A percentile compares a stretch with the other conserved stretches of the same genome.
phyloP scores from a whole-genome alignment of 1,140 invertebrate genomes.

The Pantala flavescens region DNA sequence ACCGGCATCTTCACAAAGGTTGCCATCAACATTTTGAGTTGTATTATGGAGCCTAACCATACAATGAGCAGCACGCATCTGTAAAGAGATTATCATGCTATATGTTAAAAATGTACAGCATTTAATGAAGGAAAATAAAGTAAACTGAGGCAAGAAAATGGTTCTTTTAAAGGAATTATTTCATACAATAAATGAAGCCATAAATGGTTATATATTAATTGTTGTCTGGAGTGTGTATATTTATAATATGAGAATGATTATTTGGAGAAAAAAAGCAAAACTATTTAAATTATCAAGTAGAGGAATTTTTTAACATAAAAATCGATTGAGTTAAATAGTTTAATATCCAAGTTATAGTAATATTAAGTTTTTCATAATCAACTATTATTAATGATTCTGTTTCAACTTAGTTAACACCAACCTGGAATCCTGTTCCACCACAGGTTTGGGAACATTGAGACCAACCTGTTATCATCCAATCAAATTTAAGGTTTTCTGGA shows the following conservation, averaged over 20 bases:
- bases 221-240: no score
- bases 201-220: no score
- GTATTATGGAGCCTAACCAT: conserved; percentile 48
- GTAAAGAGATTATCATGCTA: not conserved
- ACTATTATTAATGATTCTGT: no score
- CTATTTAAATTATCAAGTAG: no score
- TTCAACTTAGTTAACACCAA: conserved; percentile 24
- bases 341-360: no score
- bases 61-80: conserved; percentile 61
- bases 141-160: conserved; percentile 20
- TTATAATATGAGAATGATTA: no score
- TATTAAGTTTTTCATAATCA: no score
- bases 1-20: conserved; percentile 58
- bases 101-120: not conserved
- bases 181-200: no score
- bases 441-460: conserved; percentile 77
- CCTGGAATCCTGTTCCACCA: conserved; percentile 61
- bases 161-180: conserved; percentile 14
- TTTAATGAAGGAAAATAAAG: conserved; percentile 27
- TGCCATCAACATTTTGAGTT: conserved; percentile 48
- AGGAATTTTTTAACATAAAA: no score
- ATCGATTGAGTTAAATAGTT: no score
- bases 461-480: conserved; percentile 74
- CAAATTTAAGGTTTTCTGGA: conserved; percentile 45
- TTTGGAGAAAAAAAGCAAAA: no score